These are phyloP conservation scores for Poecilobothrus nobilitatus DNA, from an alignment of 2,888 invertebrate genomes.

Conservation along the genomic window DNA sequence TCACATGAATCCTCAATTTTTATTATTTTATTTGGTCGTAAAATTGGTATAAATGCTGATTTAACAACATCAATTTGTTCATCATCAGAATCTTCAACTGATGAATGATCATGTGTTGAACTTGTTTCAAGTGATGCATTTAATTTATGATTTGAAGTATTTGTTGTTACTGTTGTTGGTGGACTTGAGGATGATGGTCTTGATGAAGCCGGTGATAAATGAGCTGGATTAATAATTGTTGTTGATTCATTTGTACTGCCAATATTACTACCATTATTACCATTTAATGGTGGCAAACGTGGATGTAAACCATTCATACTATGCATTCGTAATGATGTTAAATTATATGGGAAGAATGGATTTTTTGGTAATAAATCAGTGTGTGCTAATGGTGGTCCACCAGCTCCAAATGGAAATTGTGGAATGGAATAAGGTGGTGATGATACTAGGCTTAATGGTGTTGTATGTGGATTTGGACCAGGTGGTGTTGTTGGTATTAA, in stretches of 20 bases:
- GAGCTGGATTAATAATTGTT: conserved; percentile 26
- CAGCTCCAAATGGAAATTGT: conserved; percentile 48
- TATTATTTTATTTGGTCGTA: conserved; percentile 37
- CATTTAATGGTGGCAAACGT: conserved; percentile 8
- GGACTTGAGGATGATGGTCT: conserved; percentile 42
- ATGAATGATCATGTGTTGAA: conserved; percentile 50
- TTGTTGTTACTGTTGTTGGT: conserved; percentile 26
- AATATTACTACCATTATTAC: conserved; percentile 19
- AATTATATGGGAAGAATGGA: conserved; percentile 52
- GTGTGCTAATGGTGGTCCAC: conserved; percentile 37
- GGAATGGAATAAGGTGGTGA: conserved; percentile 49
- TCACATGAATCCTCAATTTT: conserved; percentile 41
- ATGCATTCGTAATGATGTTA: conserved; percentile 39
- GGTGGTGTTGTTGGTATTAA: conserved; percentile 16
- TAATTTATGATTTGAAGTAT: conserved; percentile 31
- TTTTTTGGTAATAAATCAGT: conserved; percentile 49
- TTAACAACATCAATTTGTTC: conserved; percentile 68
- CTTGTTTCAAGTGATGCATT: conserved; percentile 55
- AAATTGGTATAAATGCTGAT: conserved; percentile 63
- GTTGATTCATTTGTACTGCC: conserved; percentile 26
- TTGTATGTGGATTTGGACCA: conserved; percentile 26
- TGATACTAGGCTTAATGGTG: conserved; percentile 48
- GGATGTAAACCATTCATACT: conserved; percentile 24
- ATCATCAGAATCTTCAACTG: conserved; percentile 58
- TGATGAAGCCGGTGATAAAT: conserved; percentile 41